Base-by-base conservation (phyloP, 2,797 vertebrate species). In the Syndactyla subalaris region DNA sequence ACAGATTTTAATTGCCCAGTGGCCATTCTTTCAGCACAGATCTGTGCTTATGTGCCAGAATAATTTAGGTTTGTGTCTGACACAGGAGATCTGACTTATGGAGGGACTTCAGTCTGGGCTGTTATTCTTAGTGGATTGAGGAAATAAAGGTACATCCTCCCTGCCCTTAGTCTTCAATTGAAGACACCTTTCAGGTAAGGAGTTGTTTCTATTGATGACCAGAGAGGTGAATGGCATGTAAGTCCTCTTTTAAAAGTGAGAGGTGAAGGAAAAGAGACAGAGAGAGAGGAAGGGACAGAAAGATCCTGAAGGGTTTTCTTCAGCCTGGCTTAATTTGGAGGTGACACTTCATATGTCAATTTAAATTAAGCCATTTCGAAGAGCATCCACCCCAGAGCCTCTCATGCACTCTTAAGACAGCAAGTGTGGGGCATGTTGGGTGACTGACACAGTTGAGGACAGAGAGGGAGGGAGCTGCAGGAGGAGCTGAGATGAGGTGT, bases 31-130 rank as follows among this genome's bases (percentile, higher is more conserved):
- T 91, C 88, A 61, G 68, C 71, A 62, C 36, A 58, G 81, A 85
- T 84, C 95, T 76, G 48, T 61, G 72, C 59, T 94, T 86, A 61
- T 48, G 58, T 94, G 92, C 88, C 93, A 96, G 77, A 82, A 86
- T 94, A 92, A 93, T 93, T 89, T 92, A 70, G 43, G 76, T 79
- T 95, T 91, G 67, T 90, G 61, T 94, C 73, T 96, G 95, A 93
- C 62, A 51, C 46, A 61, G 87, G 92, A 89, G 62, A 91, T 82
- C 51, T 88, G 81, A 83, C 62, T 92, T 88, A 59, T 51, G 79
- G 66, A 70, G 49, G 75, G 78, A 87, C 80, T 94, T 93, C 45
- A 52, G 62, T 51, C 84, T 71, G 58, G 41, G 54, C 88, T 81
- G 51, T 87, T 70, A 1, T 21, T 88, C 49, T 52, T 36, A 62